Evolutionary conservation across 2,113 vertebrate genomes (phyloP).

Genomic region (Pelmatolapia mariae): DNA sequence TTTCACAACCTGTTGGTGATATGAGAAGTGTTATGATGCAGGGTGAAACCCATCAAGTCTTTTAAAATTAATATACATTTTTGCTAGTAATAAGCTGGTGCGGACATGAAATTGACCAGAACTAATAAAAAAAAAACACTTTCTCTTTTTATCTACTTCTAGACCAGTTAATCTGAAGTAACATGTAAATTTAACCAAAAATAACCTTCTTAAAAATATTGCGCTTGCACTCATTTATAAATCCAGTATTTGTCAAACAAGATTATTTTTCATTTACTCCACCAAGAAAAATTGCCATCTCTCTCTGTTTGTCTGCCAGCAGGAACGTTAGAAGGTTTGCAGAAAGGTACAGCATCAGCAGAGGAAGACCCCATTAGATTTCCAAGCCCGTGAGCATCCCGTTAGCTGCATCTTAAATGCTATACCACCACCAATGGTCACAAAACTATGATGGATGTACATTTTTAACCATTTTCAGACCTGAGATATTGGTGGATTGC

Average conservation of each 20-base stretch:
- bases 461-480: not conserved
- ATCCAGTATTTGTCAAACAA: not conserved
- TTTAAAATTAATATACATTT: not conserved
- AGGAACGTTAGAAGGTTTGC: not conserved
- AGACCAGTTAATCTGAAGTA: not conserved
- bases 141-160: not conserved
- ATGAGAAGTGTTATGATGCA: not conserved
- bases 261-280: not conserved
- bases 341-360: not conserved
- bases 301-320: not conserved
- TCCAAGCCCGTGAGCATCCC: not conserved
- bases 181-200: not conserved
- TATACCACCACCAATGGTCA: not conserved
- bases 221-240: not conserved
- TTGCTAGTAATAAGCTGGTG: not conserved
- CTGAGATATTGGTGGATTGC: not conserved
- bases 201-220: not conserved
- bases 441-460: not conserved
- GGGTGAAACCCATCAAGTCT: not conserved
- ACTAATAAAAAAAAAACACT: not conserved
- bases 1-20: not conserved
- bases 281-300: not conserved
- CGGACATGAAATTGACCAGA: not conserved
- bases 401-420: not conserved
- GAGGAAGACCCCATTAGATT: not conserved